A percentile compares a stretch with the other conserved stretches of the same genome.
phyloP scores from a whole-genome alignment of 2,888 invertebrate genomes.

The Hydrotaea cyrtoneurina region DNA sequence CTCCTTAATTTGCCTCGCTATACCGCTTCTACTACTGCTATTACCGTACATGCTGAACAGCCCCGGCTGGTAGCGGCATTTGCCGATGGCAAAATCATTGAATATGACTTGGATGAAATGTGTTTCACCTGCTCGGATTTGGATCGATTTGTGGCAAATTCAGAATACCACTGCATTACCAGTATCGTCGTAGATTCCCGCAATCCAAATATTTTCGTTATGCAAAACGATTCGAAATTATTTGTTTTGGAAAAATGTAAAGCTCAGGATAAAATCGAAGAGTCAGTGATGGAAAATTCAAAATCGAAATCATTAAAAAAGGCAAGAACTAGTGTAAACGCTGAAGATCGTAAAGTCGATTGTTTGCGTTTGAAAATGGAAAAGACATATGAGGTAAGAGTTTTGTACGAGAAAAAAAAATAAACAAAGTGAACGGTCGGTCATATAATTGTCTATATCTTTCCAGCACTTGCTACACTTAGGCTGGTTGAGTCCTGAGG shows the following conservation, averaged over 20 bases:
- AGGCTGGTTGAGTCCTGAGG: conserved; percentile 85
- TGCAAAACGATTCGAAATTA: conserved; percentile 86
- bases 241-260: conserved; percentile 80
- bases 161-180: conserved; percentile 81
- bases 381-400: conserved; percentile 72
- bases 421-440: neutral
- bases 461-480: conserved; percentile 88
- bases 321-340: conserved; percentile 35
- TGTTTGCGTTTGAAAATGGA: conserved; percentile 69
- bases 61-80: conserved; percentile 87
- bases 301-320: conserved; percentile 57
- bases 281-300: conserved; percentile 31
- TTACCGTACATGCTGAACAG: conserved; percentile 84
- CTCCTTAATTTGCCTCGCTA: conserved; percentile 87
- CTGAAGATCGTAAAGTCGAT: conserved; percentile 54
- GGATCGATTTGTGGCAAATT: conserved; percentile 82
- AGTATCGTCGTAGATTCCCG: conserved; percentile 85
- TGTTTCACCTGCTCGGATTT: conserved; percentile 83
- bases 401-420: conserved; percentile 11
- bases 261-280: conserved; percentile 74
- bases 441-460: conserved; percentile 22
- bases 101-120: conserved; percentile 86
- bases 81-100: conserved; percentile 90
- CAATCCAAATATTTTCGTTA: conserved; percentile 85
- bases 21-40: conserved; percentile 86